These are phyloP conservation scores for Pseudomyrmex cubaensis DNA, from an alignment of 1,140 invertebrate genomes.

Conservation along the genomic window DNA sequence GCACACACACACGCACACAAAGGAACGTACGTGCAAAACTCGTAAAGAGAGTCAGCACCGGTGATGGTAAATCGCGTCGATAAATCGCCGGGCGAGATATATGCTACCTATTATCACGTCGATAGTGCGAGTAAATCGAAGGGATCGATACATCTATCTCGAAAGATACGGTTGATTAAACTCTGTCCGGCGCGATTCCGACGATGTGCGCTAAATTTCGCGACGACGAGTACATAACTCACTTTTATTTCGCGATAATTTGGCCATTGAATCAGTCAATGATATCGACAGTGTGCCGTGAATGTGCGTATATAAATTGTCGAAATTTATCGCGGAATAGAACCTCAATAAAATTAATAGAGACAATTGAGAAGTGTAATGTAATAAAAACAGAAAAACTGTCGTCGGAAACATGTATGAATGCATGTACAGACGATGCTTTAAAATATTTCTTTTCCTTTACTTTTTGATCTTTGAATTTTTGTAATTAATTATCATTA, in stretches of 20 bases:
- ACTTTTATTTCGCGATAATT: conserved; percentile 33
- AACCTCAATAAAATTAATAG: too few species aligned
- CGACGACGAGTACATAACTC: neutral
- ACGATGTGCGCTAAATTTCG: neutral
- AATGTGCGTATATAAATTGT: too few species aligned
- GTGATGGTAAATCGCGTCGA: neutral
- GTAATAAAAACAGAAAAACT: too few species aligned
- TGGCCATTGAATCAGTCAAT: neutral
- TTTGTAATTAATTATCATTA: too few species aligned
- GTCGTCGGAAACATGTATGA: too few species aligned
- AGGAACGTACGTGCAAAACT: neutral
- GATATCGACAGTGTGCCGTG: neutral
- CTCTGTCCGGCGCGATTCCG: neutral
- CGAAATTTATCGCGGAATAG: too few species aligned
- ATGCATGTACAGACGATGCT: too few species aligned
- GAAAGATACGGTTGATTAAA: neutral
- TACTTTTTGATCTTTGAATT: too few species aligned
- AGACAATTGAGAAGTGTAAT: too few species aligned
- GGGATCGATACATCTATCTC: conserved; percentile 17
- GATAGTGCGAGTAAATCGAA: conserved; percentile 18
- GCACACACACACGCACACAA: neutral
- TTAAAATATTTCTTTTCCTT: too few species aligned
- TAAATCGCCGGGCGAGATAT: neutral
- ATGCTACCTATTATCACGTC: conserved; percentile 11
- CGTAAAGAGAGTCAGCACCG: neutral